These are phyloP conservation scores for Archips crataeganus DNA, from an alignment of 2,888 invertebrate genomes.

Conservation along the genomic window DNA sequence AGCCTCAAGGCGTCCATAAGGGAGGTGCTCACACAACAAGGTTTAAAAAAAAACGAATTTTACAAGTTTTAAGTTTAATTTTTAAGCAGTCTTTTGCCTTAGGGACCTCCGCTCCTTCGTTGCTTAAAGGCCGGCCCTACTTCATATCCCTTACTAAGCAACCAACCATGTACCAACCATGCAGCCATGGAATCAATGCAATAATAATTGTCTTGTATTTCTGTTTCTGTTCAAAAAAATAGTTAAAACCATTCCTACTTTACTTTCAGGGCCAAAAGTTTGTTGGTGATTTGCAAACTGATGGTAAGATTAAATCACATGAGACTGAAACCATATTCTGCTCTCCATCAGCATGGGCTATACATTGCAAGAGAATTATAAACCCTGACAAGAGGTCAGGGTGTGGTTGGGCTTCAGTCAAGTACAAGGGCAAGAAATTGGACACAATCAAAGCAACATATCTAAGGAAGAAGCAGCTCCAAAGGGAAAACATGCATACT, in stretches of 20 bases:
- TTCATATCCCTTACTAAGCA: too few species aligned
- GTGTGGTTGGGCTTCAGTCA: constrained; percentile 97
- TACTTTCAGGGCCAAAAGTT: constrained; percentile 92
- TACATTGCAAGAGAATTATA: constrained; percentile 95
- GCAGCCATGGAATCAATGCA: too few species aligned
- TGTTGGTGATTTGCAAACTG: constrained; percentile 93
- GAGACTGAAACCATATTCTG: constrained; percentile 95
- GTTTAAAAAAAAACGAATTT: too few species aligned
- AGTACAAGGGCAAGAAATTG: constrained; percentile 94
- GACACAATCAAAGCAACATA: constrained; percentile 95
- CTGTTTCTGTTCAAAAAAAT: too few species aligned
- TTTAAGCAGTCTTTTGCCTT: too few species aligned
- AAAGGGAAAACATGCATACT: constrained; percentile 84
- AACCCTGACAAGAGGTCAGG: constrained; percentile 97
- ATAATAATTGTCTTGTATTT: too few species aligned
- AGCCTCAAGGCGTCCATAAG: too few species aligned
- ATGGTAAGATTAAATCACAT: constrained; percentile 95
- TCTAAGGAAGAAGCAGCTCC: constrained; percentile 89
- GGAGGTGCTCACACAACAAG: too few species aligned
- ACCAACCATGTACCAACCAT: too few species aligned
- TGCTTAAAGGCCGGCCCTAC: too few species aligned
- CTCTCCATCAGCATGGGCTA: constrained; percentile 97
- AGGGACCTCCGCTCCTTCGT: too few species aligned
- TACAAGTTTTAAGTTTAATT: too few species aligned
- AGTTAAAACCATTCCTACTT: background rate